phyloP scores from a whole-genome alignment of 2,888 invertebrate genomes.

The Baronia brevicornis region DNA sequence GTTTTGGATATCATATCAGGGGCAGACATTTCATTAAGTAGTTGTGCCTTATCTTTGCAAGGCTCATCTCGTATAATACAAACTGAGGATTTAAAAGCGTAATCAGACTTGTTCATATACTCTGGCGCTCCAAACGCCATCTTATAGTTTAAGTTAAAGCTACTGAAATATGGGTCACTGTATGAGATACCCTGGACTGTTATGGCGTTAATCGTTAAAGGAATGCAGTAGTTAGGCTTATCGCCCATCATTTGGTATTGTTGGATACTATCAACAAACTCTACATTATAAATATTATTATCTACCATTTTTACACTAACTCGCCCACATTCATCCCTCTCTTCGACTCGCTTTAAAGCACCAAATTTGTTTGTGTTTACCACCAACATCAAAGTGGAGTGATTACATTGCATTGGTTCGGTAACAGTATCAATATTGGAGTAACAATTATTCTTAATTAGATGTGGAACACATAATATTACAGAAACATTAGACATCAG shows the following conservation, averaged over 20 bases:
- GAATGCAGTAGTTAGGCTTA: slow-evolving; percentile 75
- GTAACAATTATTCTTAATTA: slow-evolving; percentile 77
- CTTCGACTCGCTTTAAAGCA: slow-evolving; percentile 74
- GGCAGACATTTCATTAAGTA: slow-evolving; percentile 61
- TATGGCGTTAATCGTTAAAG: slow-evolving; percentile 77
- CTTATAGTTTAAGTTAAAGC: slow-evolving; percentile 77
- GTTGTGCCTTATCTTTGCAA: slow-evolving; percentile 58
- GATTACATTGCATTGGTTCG: slow-evolving; percentile 76
- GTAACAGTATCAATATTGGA: slow-evolving; percentile 76
- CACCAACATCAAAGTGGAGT: slow-evolving; percentile 78
- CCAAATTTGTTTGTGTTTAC: slow-evolving; percentile 76
- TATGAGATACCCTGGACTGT: slow-evolving; percentile 78
- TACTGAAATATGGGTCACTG: slow-evolving; percentile 77
- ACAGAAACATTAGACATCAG: slow-evolving; percentile 76
- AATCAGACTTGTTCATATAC: slow-evolving; percentile 78
- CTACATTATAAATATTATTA: slow-evolving; percentile 76
- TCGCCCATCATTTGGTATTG: slow-evolving; percentile 77
- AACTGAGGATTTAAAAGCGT: slow-evolving; percentile 77
- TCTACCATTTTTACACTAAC: slow-evolving; percentile 74
- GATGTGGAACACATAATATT: slow-evolving; percentile 80
- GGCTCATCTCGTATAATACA: slow-evolving; percentile 72
- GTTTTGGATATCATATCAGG: slow-evolving; percentile 58
- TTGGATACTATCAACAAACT: slow-evolving; percentile 76
- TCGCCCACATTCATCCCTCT: slow-evolving; percentile 74
- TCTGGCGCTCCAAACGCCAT: slow-evolving; percentile 72